Base-by-base conservation (phyloP, 2,888 invertebrate species). In the Meiosimyza platycephala region DNA sequence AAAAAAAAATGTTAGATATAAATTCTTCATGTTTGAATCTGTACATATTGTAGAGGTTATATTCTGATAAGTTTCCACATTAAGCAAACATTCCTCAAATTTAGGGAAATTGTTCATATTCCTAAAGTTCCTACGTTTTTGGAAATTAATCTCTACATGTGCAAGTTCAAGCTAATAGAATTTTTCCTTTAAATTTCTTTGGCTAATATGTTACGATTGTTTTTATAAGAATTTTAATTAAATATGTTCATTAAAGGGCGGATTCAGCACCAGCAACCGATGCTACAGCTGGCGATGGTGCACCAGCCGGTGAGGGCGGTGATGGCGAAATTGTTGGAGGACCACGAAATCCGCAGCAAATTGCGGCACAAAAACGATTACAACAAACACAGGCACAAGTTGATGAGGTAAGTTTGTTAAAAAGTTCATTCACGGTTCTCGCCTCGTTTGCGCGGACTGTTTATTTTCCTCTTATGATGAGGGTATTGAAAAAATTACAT, bases 301-400 rank as follows among this genome's bases (percentile, higher is more conserved):
- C 92, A 79, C 88, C 89, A 84, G 88, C 90, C 76, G 90, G 91
- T 52, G 91, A 91, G 80, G 91, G 91, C 76, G 92, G 91, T 72
- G 94, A 93, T 89, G 84, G 84, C 18, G 94, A 93, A 73, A 91
- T 94, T 87, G 94, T 95, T 85, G 95, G 96, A 78, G 96, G 96
- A 73, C 95, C 96, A 76, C 78, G 93, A 86, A 94, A 93, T 78
- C 94, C 94, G 74, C 94, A 94, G 87, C 94, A 95, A 88, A 91
- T 93, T 80, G 94, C 94, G 71, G 94, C 94, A 79, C 93, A 93
- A 86, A 93, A 94, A 80, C 91, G 94, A 82, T 88, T 94, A 85
- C 94, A 94, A 84, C 94, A 94, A 87, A 93, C 94, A 78, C 94
- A 94, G 88, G 94, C 94, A 77, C 94, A 94, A 89, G 94, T 94